Evolutionary conservation across 1,140 invertebrate species (phyloP), one percentile per base, ranked within the genome.

Genomic region (Drosophila miranda): DNA sequence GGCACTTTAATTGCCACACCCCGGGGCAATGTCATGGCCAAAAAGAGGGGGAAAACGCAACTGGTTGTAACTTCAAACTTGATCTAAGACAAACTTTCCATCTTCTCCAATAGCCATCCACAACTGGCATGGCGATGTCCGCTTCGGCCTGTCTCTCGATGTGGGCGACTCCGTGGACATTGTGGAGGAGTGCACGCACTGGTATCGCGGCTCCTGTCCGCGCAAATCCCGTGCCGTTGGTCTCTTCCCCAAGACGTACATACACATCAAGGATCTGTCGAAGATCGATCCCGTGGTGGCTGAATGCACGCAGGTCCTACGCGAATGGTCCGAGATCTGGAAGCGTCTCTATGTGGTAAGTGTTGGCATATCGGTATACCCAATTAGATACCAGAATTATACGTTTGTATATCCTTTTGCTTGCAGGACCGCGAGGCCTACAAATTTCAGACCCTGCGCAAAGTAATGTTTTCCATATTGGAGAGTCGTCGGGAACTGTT

Each of bases 311-410:
- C 93, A 95, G 58, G 97, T 98, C 0, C 92, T 98, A 9, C 92
- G 97, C 90, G 98, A 99, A 95, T 99, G 98, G 98, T 96, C 95
- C 26, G 92, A 95, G 68, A 95, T 98, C 60, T 98, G 97, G 97
- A 98, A 98, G 88, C 94, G 94, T 60, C 92, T 98, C 11, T 98
- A 95, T 93, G 95, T 97, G 92, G 96, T 96, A 92, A 92, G 75
- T 74, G 30, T 30, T 30, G 30, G 7, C 2, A 9, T 9, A 9
- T 30, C 30, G 8, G 8, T 2, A 14, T 8, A 6, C 21, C 1
- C 46, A n/a, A 26, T 6, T 21, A 4, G 9, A 26, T 45, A 0
- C 19, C 2, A 19, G 19, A 19, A 19, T 19, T 19, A 2, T 42
- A 5, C 5, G 16, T n/a, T 53, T 21, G 11, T 41, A 21, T 56